Percentiles rank a stretch among this genome's conserved stretches.
phyloP scores from a whole-genome alignment of 2,888 invertebrate genomes.

The Tridacna gigas region DNA sequence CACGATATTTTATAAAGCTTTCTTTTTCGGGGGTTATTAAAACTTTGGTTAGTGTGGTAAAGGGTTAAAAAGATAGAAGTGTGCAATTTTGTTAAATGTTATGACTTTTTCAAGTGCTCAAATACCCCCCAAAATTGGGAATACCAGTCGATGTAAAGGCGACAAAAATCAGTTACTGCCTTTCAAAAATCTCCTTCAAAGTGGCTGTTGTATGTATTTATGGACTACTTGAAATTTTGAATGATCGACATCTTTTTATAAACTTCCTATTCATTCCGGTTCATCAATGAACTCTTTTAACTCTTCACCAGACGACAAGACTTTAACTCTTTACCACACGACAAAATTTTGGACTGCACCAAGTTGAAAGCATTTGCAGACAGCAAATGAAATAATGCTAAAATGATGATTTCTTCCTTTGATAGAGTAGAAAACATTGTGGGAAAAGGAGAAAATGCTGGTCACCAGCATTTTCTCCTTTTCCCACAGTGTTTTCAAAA shows the following conservation, averaged over 20 bases:
- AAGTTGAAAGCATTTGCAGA: no score
- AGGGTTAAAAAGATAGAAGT: no score
- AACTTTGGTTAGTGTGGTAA: no score
- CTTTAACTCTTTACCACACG: no score
- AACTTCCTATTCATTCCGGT: neutral
- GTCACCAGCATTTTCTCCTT: neutral
- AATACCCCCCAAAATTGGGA: no score
- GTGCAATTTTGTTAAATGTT: no score
- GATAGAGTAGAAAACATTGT: neutral
- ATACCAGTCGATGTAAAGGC: neutral
- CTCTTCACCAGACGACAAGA: no score
- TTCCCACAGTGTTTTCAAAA: neutral
- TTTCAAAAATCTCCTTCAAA: slow-evolving; percentile 6
- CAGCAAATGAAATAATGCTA: no score
- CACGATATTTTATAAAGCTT: neutral
- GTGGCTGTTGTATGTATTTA: neutral
- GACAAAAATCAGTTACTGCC: slow-evolving; percentile 4
- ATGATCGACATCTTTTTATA: neutral
- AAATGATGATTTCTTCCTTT: no score
- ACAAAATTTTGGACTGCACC: no score
- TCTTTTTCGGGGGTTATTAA: no score
- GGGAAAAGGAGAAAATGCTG: neutral
- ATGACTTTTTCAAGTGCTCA: no score
- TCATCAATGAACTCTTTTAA: neutral
- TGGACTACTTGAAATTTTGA: slow-evolving; percentile 7